These are phyloP conservation scores for Gadus chalcogrammus DNA, from an alignment of 2,113 vertebrate genomes.

Conservation along the genomic window DNA sequence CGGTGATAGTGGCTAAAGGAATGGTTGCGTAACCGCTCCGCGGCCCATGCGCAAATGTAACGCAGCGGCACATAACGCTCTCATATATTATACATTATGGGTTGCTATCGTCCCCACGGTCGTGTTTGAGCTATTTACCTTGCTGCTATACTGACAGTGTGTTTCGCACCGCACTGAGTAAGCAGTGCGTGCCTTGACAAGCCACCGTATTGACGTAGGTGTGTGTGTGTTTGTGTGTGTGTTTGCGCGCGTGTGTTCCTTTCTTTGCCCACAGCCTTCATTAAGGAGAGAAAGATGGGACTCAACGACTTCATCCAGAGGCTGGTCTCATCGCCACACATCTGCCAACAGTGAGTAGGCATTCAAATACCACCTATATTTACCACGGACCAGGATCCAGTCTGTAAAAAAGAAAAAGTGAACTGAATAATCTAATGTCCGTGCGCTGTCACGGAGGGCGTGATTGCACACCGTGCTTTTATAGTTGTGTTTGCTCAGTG, in stretches of 20 bases:
- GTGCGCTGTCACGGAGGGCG: too few species aligned
- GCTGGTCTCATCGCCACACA: constrained; percentile 75
- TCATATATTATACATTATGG: too few species aligned
- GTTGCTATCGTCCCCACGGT: too few species aligned
- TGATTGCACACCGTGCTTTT: too few species aligned
- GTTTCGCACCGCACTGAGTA: not conserved
- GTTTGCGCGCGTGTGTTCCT: constrained; percentile 13
- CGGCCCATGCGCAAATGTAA: too few species aligned
- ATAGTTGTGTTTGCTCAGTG: too few species aligned
- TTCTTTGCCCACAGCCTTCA: constrained; percentile 67
- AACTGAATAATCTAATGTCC: too few species aligned
- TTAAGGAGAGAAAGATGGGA: constrained; percentile 81
- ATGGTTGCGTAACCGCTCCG: too few species aligned
- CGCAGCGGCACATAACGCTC: too few species aligned
- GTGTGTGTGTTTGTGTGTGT: constrained; percentile 18
- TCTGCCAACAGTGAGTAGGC: constrained; percentile 79
- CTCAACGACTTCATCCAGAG: constrained; percentile 80
- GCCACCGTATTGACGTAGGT: too few species aligned
- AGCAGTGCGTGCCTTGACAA: not conserved
- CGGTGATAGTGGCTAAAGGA: too few species aligned
- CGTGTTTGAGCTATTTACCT: not conserved
- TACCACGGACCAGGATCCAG: not conserved
- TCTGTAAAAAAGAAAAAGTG: not conserved
- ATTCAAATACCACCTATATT: too few species aligned
- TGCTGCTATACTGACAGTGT: not conserved